Evolutionary conservation across 2,888 invertebrate genomes (phyloP).

Genomic region (Lomographa bimaculata): DNA sequence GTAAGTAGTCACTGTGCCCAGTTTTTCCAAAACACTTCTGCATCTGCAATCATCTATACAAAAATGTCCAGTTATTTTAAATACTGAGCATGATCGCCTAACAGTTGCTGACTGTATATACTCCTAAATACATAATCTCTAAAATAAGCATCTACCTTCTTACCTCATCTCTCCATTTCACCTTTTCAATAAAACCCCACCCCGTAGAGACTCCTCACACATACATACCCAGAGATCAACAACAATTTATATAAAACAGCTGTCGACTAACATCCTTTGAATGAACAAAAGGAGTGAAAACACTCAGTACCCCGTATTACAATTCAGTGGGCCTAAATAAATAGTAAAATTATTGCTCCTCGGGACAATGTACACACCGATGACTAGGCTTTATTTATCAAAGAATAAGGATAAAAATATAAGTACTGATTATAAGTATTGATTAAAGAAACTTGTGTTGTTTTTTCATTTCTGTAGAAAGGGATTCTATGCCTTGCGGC

Average conservation of each 20-base stretch:
- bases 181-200: no score
- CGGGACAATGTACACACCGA: background rate
- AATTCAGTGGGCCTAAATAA: conserved; percentile 18
- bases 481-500: background rate
- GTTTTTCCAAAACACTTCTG: no score
- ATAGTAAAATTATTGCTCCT: conserved; percentile 18
- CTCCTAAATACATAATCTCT: no score
- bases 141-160: no score
- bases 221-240: no score
- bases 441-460: conserved; percentile 14
- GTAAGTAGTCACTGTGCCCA: no score
- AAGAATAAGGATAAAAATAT: conserved; percentile 7
- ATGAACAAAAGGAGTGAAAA: conserved; percentile 7
- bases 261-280: conserved; percentile 6
- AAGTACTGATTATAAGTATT: conserved; percentile 6
- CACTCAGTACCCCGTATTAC: conserved; percentile 4
- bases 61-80: no score
- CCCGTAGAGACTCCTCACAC: no score
- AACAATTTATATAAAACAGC: conserved; percentile 3
- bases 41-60: no score
- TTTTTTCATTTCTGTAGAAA: conserved; percentile 20
- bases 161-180: no score
- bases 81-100: no score
- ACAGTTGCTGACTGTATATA: no score
- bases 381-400: conserved; percentile 4